Conservation (phyloP, 2,113 vertebrate genomes). For the Ictalurus furcatus region DNA sequence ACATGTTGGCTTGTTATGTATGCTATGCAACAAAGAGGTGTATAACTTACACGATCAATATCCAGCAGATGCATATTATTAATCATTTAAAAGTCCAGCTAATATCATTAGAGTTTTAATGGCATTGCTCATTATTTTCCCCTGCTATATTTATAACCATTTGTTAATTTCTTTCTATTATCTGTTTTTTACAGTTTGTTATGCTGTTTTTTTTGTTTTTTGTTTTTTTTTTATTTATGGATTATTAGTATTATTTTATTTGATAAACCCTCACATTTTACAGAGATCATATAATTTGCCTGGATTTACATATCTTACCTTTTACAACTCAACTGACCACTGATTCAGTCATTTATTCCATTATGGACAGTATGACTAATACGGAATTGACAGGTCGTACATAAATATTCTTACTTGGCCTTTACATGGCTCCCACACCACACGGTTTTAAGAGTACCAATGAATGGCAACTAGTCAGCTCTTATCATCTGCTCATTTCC, state of each 20-base stretch:
- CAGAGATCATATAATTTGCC: no score
- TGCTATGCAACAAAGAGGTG: neutral
- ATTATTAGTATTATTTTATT: neutral
- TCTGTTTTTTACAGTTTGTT: neutral
- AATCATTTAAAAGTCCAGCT: neutral
- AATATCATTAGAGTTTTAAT: neutral
- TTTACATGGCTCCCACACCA: neutral
- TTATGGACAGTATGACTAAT: neutral
- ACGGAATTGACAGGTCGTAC: neutral
- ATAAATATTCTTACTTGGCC: neutral
- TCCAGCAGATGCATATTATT: neutral
- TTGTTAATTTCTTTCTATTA: neutral
- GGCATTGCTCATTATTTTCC: neutral
- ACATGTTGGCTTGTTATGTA: neutral
- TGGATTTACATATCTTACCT: neutral
- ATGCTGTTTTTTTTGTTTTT: neutral
- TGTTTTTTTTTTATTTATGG: neutral
- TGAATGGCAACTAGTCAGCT: slow-evolving; percentile 5
- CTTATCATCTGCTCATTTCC: slow-evolving; percentile 34
- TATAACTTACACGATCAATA: neutral
- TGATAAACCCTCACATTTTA: neutral
- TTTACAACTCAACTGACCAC: neutral
- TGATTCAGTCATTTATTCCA: neutral
- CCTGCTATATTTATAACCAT: neutral
- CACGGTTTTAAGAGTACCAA: slow-evolving; percentile 20